Evolutionary conservation across 2,113 vertebrate genomes (phyloP), one percentile per base, ranked within the genome.

Genomic region (Gobiocypris rarus): DNA sequence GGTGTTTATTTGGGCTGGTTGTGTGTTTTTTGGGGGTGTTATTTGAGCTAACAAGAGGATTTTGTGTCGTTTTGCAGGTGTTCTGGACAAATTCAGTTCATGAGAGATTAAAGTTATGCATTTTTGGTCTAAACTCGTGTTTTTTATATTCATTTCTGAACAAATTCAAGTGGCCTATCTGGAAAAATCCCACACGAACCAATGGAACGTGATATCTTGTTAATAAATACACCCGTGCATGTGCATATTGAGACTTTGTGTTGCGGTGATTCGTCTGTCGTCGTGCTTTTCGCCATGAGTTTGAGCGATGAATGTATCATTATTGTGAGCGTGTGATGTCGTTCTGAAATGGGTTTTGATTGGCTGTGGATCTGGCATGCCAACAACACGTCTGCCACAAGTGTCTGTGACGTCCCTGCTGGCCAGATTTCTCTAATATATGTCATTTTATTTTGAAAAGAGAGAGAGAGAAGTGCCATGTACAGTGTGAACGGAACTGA

Each of bases 381-480:
- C 45, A 56, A 84, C 13, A 5, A 63, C 54, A 15, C 13, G 15
- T 38, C 22, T 67, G 77, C 50, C 41, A 15, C 41, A 31, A 65
- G 73, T 87, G 80, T 87, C 65, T 75, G 86, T 87, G 84, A 83
- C 81, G 74, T 85, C 83, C 67, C 77, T 17, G 43, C 77, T 28
- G 43, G 86, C 86, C 83, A 85, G 82, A 84, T 82, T 52, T 48
- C 71, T 73, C 65, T 65, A 59, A 58, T 83, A 13, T 58, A 61
- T 82, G 69, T 56, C 24, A 83, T 67, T 69, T 85, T 85, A 85
- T 85, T 87, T 85, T 83, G 75, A 87, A 83, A 77, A 83, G 69
- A 80, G 38, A 78, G 34, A 34, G 61, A 79, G 28, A 85, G 71
- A 82, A 41, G 65, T 82, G 86, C 70, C 67, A 43, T 83, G 78